Conservation (phyloP, 2,113 vertebrate species). For the Cepphus grylle region DNA sequence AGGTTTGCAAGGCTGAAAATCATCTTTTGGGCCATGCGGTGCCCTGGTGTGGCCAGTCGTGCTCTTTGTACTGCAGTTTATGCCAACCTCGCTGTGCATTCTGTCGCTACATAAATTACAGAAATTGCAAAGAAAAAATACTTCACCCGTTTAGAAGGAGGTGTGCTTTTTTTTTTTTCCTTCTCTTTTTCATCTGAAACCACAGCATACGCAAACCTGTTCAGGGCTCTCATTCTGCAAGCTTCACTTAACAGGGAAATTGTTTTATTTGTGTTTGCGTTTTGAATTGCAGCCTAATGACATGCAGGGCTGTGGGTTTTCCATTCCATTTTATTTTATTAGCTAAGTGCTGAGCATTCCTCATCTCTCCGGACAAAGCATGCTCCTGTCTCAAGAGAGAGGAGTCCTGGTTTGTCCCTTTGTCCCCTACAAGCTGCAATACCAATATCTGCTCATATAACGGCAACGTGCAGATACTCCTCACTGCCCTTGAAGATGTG, state of each 20-base stretch:
- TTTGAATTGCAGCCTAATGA: neutral
- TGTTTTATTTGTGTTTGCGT: slow-evolving; percentile 6
- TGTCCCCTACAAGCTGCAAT: neutral
- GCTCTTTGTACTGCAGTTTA: neutral
- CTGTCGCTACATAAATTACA: neutral
- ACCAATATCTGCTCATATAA: neutral
- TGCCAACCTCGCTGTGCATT: neutral
- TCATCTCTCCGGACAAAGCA: neutral
- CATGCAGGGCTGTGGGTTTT: neutral
- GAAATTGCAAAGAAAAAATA: neutral
- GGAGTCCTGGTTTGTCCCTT: neutral
- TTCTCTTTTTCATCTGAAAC: neutral
- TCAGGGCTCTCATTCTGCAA: neutral
- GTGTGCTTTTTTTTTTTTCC: neutral
- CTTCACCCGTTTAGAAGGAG: neutral
- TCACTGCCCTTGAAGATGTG: fast-evolving
- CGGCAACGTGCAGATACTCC: fast-evolving
- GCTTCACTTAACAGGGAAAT: slow-evolving; percentile 12
- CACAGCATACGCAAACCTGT: neutral
- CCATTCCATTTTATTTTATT: neutral
- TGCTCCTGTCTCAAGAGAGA: neutral
- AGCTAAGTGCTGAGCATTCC: neutral
- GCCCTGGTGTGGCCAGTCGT: neutral
- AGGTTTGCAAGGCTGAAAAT: neutral
- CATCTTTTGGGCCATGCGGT: neutral